phyloP scores from a whole-genome alignment of 2,888 invertebrate species.

The Sphinx pinastri region DNA sequence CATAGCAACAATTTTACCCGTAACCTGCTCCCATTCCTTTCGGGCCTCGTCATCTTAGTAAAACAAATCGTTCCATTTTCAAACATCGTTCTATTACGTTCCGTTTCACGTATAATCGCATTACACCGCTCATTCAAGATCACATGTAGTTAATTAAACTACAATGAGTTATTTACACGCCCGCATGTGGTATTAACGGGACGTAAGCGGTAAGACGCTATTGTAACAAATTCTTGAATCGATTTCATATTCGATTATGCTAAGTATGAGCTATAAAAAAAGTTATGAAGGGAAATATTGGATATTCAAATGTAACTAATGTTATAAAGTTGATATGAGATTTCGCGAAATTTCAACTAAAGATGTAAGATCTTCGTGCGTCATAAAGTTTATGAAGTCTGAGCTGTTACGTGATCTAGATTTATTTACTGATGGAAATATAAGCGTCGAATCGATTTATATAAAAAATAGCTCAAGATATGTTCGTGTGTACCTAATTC shows the following conservation, averaged over 20 bases:
- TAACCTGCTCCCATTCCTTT: background rate
- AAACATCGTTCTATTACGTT: constrained; percentile 63
- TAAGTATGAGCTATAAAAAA: constrained; percentile 3
- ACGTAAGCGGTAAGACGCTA: constrained; percentile 8
- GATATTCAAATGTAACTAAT: constrained; percentile 25
- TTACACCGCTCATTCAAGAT: constrained; percentile 64
- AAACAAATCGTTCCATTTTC: constrained; percentile 55
- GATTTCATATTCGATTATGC: constrained; percentile 31
- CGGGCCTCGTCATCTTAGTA: constrained; percentile 5
- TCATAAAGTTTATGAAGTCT: constrained; percentile 21
- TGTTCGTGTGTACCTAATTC: too few relatives aligned
- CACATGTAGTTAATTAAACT: constrained; percentile 76
- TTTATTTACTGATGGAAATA: background rate
- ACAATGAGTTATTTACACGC: constrained; percentile 79
- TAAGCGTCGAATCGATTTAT: background rate
- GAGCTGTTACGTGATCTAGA: background rate
- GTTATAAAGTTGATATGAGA: constrained; percentile 14
- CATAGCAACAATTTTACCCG: background rate
- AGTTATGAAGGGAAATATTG: constrained; percentile 18
- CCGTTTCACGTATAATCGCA: constrained; percentile 55
- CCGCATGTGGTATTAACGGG: constrained; percentile 57
- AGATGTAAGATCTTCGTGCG: constrained; percentile 14
- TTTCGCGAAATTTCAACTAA: constrained; percentile 13
- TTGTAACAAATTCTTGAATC: constrained; percentile 45
- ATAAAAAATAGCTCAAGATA: background rate